Conservation (phyloP, 2,888 invertebrate species). For the Caenorhabditis angaria region DNA sequence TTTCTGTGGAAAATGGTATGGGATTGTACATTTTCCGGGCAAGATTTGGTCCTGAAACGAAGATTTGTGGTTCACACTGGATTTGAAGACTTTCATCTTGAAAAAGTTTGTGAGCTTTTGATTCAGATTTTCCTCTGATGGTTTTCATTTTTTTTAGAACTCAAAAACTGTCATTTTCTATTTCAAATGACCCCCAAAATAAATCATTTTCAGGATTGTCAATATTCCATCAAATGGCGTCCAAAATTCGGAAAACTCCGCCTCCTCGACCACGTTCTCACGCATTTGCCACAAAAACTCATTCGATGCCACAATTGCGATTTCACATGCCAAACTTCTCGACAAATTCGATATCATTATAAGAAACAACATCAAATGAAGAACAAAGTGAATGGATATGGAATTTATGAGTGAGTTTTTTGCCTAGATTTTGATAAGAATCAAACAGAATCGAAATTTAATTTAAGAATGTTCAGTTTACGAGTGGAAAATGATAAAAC, state of each 20-base stretch:
- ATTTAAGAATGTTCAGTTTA: slow-evolving; percentile 24
- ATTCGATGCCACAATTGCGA: slow-evolving; percentile 17
- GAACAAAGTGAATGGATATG: slow-evolving; percentile 10
- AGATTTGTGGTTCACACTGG: no score
- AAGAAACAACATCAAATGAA: background rate
- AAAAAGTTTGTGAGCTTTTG: no score
- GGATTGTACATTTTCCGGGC: no score
- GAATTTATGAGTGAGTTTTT: slow-evolving; percentile 14
- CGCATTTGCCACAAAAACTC: slow-evolving; percentile 5
- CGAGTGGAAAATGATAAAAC: slow-evolving; percentile 1
- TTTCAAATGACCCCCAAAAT: no score
- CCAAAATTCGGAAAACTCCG: slow-evolving; percentile 29
- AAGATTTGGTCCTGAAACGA: no score
- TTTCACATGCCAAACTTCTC: background rate
- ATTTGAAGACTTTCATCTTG: no score
- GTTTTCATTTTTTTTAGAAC: no score
- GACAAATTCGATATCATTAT: slow-evolving; percentile 26
- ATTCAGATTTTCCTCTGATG: no score
- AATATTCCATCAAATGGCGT: slow-evolving; percentile 15
- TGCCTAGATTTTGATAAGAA: background rate
- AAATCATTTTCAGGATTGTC: slow-evolving; percentile 8
- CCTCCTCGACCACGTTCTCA: slow-evolving; percentile 25
- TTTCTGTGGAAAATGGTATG: no score
- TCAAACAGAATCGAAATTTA: slow-evolving; percentile 2
- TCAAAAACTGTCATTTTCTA: no score